Base-by-base conservation (phyloP, 1,140 invertebrate species). In the Catajapyx aquilonaris region DNA sequence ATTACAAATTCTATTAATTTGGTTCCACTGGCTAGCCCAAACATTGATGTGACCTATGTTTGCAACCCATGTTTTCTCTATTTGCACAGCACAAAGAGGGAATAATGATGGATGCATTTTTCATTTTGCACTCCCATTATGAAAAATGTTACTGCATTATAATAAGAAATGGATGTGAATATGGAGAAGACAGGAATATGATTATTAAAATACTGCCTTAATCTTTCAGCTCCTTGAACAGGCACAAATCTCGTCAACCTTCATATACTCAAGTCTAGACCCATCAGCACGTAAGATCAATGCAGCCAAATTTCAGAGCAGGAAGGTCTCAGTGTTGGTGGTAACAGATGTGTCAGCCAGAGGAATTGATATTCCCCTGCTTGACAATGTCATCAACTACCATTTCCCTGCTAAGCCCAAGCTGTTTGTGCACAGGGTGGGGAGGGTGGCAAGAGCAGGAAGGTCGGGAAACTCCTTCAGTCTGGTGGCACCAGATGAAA, bases 311-410 rank as follows among this genome's bases (percentile, higher is more conserved):
- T 99, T 98, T 62, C 71, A 74, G 37, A 71, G 69, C 41, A 68
- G 70, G 34, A 77, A 76, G 60, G 73, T 78, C 4, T 68, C 67
- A 22, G 77, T 85, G 20, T 56, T 99, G 3, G 59, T 99, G 10
- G 93, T 96, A 0, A 98, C 95, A 0, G 95, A 99, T 60, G 72
- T 98, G 4, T 94, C 94, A 2, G 93, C 95, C 1, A 63, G 95
- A 52, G 95, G 95, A 40, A 80, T 98, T 21, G 94, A 98, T 57
- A 87, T 99, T 52, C 94, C 95, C 0, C 68, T 85, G 41, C 57
- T 99, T 38, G 93, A 98, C 52, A 87, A 81, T 52, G 93, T 97
- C 3, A 88, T 99, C 31, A 99, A 99, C 58, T 90, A 76, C 48
- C 80, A 97, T 64, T 99, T 98, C 54, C 94, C 95, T 1, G 76